Base-by-base conservation (phyloP, 2,888 invertebrate genomes). In the Oscheius sp. region DNA sequence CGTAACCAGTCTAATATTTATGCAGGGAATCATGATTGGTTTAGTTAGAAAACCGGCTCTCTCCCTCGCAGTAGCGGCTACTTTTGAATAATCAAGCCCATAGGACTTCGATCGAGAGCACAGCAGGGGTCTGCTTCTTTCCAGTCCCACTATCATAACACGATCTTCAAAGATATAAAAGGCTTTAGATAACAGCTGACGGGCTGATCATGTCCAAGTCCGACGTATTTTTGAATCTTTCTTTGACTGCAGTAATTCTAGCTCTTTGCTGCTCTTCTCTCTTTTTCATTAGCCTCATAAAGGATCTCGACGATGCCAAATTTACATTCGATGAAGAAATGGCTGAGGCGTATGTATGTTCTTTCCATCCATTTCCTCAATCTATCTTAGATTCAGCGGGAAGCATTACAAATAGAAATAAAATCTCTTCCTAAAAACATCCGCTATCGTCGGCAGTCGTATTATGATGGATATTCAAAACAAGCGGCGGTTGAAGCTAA, bases 391-490 rank as follows among this genome's bases (percentile, higher is more conserved):
- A 38, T 17, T 12, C 26, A 41, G 5, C 33, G 22, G 12, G 54
- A 65, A 14, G 9, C 24, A 8, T 54, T 65, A 12, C 26, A 22
- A 14, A 20, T 20, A n/a, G 54, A 65, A 33, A 9, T 65, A 20
- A 45, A 54, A 33, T 8, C 26, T 17, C n/a, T 65, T 8, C 56
- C 65, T 17, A 51, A 14, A 33, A 28, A 41, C 1, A 62, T 62
- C 4, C 26, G 68, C 2, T 20, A 51, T 2, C 68, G 65, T 24
- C 33, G 73, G 17, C 73, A 73, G 49, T 68, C 63, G 14, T 75
- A 75, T 54, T 73, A 73, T 59, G 72, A 75, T 8, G 57, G 69
- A 0, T 75, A 73, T 47, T 66, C 71, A 1, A 32, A 56, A 4
- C 72, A 68, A 22, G 71, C 73, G 1, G 73, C 41, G 24, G 32